Evolutionary conservation across 2,888 invertebrate genomes (phyloP).

Genomic region (Drosophila vallismaia): DNA sequence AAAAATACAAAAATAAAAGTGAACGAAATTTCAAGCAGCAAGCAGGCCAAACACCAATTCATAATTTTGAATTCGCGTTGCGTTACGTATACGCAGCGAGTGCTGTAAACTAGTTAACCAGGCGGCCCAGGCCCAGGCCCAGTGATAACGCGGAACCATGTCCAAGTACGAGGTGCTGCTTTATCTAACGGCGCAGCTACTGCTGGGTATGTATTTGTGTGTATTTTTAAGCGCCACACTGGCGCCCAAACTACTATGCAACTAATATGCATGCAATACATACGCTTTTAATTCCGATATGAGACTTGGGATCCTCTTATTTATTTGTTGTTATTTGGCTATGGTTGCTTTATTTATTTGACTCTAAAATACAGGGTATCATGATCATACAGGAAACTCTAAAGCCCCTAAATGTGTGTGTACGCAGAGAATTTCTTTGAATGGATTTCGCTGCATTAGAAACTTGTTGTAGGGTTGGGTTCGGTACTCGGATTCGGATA

Average conservation of each 20-base stretch:
- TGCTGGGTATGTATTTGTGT: conserved; percentile 62
- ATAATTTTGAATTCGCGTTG: conserved; percentile 15
- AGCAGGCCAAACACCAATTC: conserved; percentile 52
- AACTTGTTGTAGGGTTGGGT: conserved; percentile 64
- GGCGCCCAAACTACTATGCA: neutral
- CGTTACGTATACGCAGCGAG: conserved; percentile 58
- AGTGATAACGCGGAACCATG: conserved; percentile 60
- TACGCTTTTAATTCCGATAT: too few relatives aligned
- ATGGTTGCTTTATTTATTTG: neutral
- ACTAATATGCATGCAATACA: neutral
- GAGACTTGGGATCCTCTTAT: neutral
- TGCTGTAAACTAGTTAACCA: conserved; percentile 56
- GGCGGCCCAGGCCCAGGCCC: conserved; percentile 39
- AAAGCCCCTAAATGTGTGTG: conserved; percentile 21
- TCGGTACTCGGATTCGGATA: conserved; percentile 39
- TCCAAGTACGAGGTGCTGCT: conserved; percentile 56
- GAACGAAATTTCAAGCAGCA: conserved; percentile 33
- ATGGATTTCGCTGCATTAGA: conserved; percentile 68
- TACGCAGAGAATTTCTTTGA: conserved; percentile 64
- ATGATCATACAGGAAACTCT: neutral
- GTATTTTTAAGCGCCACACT: conserved; percentile 8
- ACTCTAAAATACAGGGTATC: conserved; percentile 14
- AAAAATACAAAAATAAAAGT: conserved; percentile 21
- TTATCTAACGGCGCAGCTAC: conserved; percentile 65
- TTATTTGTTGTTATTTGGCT: neutral